Evolutionary conservation across 2,888 invertebrate species (phyloP).

Genomic region (Erannis defoliaria): DNA sequence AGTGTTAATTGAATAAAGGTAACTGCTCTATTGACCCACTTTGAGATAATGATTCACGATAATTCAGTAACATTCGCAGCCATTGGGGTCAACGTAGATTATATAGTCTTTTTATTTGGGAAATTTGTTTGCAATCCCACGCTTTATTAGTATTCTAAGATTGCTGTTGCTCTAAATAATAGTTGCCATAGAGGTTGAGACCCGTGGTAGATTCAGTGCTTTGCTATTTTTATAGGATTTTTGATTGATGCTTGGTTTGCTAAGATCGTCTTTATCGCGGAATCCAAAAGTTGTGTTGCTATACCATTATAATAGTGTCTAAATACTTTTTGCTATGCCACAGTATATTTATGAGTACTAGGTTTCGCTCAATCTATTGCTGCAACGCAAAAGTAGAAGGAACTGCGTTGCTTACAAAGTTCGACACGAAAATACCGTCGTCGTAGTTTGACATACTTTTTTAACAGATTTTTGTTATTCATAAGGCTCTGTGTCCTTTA

Average conservation of each 20-base stretch:
- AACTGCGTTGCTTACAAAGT: neutral
- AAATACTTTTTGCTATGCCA: neutral
- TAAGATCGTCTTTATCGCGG: too few species aligned
- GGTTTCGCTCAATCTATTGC: too few species aligned
- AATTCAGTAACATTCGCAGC: neutral
- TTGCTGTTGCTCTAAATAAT: neutral
- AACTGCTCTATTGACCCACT: conserved; percentile 25
- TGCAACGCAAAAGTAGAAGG: neutral
- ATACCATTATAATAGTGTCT: neutral
- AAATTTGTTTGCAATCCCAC: neutral
- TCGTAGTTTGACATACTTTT: neutral
- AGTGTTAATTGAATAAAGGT: conserved; percentile 16
- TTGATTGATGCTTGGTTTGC: too few species aligned
- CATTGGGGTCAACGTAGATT: neutral
- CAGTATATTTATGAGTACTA: too few species aligned
- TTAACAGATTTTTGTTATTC: neutral
- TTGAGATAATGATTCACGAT: conserved; percentile 17
- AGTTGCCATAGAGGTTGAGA: too few species aligned
- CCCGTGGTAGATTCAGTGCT: too few species aligned
- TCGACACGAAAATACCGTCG: neutral
- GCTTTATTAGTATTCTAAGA: neutral
- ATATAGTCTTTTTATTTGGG: neutral
- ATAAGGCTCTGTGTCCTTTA: neutral
- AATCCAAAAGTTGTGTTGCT: too few species aligned
- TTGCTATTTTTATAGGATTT: too few species aligned